Base-by-base conservation (phyloP, 2,888 invertebrate species). In the Tetramorium bicarinatum region DNA sequence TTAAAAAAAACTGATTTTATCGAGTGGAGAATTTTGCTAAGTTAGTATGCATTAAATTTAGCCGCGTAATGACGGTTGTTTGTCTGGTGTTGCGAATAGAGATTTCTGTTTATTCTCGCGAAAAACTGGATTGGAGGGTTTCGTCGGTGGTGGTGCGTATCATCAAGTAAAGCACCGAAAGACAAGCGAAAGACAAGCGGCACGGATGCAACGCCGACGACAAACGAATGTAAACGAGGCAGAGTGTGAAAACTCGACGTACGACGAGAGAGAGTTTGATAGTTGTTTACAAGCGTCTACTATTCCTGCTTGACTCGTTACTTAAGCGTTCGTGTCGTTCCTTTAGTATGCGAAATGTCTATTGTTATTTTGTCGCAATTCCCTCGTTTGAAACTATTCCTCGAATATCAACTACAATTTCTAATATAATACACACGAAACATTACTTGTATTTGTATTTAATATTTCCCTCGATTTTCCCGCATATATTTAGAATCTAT, bases 161-260 rank as follows among this genome's bases (percentile, higher is more conserved):
- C 69, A 61, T 61, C 66, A 66, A 67, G 72, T 61, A 77, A 85
- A 84, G 81, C 87, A 84, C 80, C 75, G 80, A 75, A 86, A 88
- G 71, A 81, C 85, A 87, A 88, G 85, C 88, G 82, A 75, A 44
- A 81, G 61, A 62, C 61, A 62, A 38, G 61, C 82, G 66, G 54
- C 64, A 62, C 79, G 85, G 77, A 67, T 44, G 66, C 82, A 79
- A 67, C 74, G 72, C 61, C 87, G 84, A 80, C 86, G 87, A 86
- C 89, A 89, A 89, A 89, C 89, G 89, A 87, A 89, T 89, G 89
- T 88, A 89, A 89, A 89, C 89, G 89, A 89, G 88, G 77, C 69
- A 52, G 76, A 76, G 86, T 88, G 88, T 82, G 89, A 89, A 87
- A 87, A 89, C 84, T 89, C 89, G 79, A 80, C 79, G 88, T 87